These are phyloP conservation scores for Odontophorus gujanensis DNA, from an alignment of 2,113 vertebrate genomes.

Conservation along the genomic window DNA sequence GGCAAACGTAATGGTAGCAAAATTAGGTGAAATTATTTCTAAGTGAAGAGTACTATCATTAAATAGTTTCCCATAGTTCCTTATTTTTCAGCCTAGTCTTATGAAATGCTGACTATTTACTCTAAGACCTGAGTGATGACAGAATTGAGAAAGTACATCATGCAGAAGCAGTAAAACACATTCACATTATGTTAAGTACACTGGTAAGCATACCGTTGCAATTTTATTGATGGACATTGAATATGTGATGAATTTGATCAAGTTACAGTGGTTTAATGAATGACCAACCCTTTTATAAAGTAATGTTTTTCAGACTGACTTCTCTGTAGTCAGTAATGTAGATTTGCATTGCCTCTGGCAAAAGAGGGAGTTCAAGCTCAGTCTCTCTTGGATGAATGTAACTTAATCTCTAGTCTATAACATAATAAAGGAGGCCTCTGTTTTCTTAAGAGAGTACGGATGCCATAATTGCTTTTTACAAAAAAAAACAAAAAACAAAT, in stretches of 20 bases:
- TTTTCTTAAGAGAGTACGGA: background rate
- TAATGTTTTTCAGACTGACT: slow-evolving; percentile 2
- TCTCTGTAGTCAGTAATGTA: slow-evolving; percentile 1
- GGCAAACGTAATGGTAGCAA: background rate
- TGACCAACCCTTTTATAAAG: slow-evolving; percentile 9
- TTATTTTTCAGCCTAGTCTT: background rate
- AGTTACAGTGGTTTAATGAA: slow-evolving; percentile 37
- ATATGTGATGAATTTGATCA: slow-evolving; percentile 26
- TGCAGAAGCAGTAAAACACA: slow-evolving; percentile 40
- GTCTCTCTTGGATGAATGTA: slow-evolving; percentile 18
- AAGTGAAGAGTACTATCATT: background rate
- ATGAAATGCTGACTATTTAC: slow-evolving; percentile 37
- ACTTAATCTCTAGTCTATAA: slow-evolving; percentile 10
- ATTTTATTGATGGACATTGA: slow-evolving; percentile 49
- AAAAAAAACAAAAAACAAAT: background rate
- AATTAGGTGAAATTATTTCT: slow-evolving; percentile 22
- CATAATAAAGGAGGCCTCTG: background rate
- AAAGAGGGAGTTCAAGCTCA: slow-evolving; percentile 6
- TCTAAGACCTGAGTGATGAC: background rate
- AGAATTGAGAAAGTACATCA: slow-evolving; percentile 48
- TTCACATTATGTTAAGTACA: slow-evolving; percentile 49
- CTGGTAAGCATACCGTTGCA: background rate
- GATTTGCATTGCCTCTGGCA: slow-evolving; percentile 55
- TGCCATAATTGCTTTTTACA: slow-evolving; percentile 1
- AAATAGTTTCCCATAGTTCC: background rate